phyloP scores from a whole-genome alignment of 1,140 invertebrate genomes.

The Monomorium pharaonis region DNA sequence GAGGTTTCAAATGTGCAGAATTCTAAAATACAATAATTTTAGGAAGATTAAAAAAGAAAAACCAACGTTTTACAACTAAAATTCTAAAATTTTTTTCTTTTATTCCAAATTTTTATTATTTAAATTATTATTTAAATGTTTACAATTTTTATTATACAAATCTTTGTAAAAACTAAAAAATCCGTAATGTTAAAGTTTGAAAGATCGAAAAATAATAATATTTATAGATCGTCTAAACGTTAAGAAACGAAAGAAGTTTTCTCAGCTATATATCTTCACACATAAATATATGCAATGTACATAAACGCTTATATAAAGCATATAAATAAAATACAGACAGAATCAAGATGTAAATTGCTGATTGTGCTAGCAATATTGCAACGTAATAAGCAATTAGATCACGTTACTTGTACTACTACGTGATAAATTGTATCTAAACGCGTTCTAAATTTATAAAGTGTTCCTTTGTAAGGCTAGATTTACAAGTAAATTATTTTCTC shows the following conservation, averaged over 20 bases:
- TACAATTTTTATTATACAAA: too few species aligned
- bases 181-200: too few species aligned
- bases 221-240: not conserved
- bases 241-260: not conserved
- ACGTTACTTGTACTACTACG: slow-evolving; percentile 11
- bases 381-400: slow-evolving; percentile 35
- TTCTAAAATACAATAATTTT: not conserved
- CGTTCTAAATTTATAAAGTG: not conserved
- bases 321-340: not conserved
- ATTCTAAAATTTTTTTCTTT: not conserved
- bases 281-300: not conserved
- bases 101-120: not conserved
- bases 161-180: not conserved
- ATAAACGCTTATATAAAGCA: not conserved
- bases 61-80: not conserved
- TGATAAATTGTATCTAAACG: not conserved
- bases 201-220: not conserved
- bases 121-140: not conserved
- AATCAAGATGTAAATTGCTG: not conserved
- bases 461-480: slow-evolving; percentile 7
- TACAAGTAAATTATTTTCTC: not conserved
- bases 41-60: not conserved
- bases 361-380: slow-evolving; percentile 12
- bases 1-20: not conserved
- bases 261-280: not conserved